Evolutionary conservation across 2,888 invertebrate genomes (phyloP).

Genomic region (Dexiosoma caninum): DNA sequence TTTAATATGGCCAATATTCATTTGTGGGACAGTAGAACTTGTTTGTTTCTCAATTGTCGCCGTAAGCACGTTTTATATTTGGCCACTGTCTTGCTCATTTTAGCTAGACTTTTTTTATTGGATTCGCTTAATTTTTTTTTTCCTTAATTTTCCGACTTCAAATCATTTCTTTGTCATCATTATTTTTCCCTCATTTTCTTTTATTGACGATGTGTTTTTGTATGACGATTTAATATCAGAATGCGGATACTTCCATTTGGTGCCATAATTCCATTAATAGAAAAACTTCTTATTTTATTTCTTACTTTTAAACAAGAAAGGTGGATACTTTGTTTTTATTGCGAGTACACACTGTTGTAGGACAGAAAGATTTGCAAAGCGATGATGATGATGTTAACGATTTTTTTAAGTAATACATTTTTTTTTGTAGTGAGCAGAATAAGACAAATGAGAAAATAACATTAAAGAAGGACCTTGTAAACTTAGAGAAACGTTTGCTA

Average conservation of each 20-base stretch:
- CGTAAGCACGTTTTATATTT: neutral
- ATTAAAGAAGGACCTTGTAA: too few relatives aligned
- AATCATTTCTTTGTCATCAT: conserved; percentile 30
- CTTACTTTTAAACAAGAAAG: conserved; percentile 31
- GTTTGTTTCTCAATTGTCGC: neutral
- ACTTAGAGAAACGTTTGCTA: too few relatives aligned
- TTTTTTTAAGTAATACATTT: conserved; percentile 46
- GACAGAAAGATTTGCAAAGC: conserved; percentile 28
- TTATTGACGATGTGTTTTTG: neutral
- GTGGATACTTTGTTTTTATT: conserved; percentile 35
- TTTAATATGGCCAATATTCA: conserved; percentile 54
- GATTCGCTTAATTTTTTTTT: neutral
- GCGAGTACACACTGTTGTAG: neutral
- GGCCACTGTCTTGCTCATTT: neutral
- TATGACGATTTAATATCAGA: neutral
- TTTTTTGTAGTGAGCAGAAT: conserved; percentile 24
- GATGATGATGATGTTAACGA: conserved; percentile 46
- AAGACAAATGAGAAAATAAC: neutral
- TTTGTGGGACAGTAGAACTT: neutral
- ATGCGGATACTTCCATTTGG: neutral
- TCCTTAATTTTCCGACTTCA: conserved; percentile 7
- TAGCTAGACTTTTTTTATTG: conserved; percentile 25
- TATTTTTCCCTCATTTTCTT: conserved; percentile 9
- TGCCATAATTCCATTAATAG: conserved; percentile 42
- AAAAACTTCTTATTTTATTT: neutral